Evolutionary conservation across 1,140 invertebrate genomes (phyloP).

Genomic region (Ceratina japonica): DNA sequence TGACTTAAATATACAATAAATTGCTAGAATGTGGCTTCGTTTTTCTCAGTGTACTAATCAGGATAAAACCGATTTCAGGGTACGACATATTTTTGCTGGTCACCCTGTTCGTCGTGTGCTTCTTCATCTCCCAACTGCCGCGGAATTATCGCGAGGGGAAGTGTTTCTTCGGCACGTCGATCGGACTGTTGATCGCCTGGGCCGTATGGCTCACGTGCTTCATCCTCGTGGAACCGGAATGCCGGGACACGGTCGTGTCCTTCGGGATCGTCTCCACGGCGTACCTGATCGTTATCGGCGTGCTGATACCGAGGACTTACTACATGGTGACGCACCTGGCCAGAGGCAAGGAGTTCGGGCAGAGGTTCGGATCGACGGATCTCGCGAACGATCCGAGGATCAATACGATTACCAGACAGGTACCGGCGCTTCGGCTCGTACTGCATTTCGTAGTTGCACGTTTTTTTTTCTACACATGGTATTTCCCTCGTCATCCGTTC

Average conservation of each 20-base stretch:
- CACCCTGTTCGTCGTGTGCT: constrained; percentile 77
- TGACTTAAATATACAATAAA: too few relatives aligned
- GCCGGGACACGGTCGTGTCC: constrained; percentile 78
- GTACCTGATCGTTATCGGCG: constrained; percentile 79
- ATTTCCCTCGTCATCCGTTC: too few relatives aligned
- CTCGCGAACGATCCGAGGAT: constrained; percentile 66
- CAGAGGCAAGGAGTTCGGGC: constrained; percentile 66
- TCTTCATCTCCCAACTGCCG: constrained; percentile 79
- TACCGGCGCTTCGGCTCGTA: constrained; percentile 21
- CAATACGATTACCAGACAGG: constrained; percentile 70
- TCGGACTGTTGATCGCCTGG: constrained; percentile 79
- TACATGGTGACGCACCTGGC: constrained; percentile 78
- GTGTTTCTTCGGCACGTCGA: constrained; percentile 80
- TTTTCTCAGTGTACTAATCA: too few relatives aligned
- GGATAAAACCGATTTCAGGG: constrained; percentile 52
- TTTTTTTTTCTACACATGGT: background rate
- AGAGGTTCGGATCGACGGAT: constrained; percentile 64
- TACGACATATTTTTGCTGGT: constrained; percentile 82
- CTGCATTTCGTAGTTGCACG: too few relatives aligned
- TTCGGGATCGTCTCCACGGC: constrained; percentile 77
- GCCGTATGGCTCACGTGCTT: constrained; percentile 80
- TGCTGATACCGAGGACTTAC: constrained; percentile 82
- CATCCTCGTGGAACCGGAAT: constrained; percentile 73
- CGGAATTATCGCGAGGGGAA: constrained; percentile 83
- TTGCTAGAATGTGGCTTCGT: too few relatives aligned